phyloP scores from a whole-genome alignment of 2,797 vertebrate genomes.

The Trachops cirrhosus region DNA sequence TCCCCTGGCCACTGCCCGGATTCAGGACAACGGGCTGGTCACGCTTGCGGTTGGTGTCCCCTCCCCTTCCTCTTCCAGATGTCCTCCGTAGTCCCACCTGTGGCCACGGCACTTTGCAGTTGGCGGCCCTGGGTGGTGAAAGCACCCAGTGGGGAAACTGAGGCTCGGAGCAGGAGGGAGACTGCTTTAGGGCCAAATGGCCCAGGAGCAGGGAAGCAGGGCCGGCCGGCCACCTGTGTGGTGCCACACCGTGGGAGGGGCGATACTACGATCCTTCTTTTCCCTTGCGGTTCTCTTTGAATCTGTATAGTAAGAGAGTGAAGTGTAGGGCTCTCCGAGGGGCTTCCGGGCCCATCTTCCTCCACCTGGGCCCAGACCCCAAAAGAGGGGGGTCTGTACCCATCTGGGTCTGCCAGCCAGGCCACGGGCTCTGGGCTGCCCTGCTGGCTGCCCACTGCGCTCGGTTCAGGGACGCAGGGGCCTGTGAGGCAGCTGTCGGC shows the following conservation, averaged over 20 bases:
- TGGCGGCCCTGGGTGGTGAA: not conserved
- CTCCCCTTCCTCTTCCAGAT: not conserved
- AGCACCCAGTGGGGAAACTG: not conserved
- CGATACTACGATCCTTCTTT: not conserved
- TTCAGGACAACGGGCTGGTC: accelerated
- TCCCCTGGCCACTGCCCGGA: not conserved
- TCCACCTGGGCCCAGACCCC: not conserved
- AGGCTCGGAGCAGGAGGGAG: not conserved
- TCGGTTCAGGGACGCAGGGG: not conserved
- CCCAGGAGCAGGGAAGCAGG: not conserved
- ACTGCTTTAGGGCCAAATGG: not conserved
- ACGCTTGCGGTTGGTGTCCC: not conserved
- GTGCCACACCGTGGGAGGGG: accelerated
- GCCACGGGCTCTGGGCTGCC: not conserved
- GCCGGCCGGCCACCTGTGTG: not conserved
- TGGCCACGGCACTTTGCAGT: not conserved
- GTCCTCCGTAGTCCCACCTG: no score
- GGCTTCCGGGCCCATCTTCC: not conserved
- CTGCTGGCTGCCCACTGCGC: no score
- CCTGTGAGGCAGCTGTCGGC: accelerated
- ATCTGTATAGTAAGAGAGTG: not conserved
- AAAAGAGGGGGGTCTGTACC: not conserved
- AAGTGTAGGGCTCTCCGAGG: not conserved
- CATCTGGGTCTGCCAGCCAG: not conserved
- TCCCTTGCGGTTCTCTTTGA: not conserved